A percentile compares a stretch with the other conserved stretches of the same genome.
phyloP scores from a whole-genome alignment of 2,113 vertebrate species.

The Mobula hypostoma region DNA sequence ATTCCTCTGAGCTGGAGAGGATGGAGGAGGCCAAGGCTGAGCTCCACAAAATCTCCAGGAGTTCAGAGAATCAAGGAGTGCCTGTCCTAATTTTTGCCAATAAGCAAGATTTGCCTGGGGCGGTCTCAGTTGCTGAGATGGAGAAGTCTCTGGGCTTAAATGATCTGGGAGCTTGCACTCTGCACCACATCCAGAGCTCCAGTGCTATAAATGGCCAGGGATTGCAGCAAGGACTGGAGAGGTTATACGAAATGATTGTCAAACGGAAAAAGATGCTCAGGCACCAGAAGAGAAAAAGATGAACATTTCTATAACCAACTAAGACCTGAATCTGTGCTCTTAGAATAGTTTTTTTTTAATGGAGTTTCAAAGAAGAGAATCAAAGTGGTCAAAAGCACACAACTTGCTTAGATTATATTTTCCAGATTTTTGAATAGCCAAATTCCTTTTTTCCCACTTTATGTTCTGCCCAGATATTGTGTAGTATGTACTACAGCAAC shows the following conservation, averaged over 20 bases:
- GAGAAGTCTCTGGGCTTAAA: conserved; percentile 71
- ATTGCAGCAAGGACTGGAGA: conserved; percentile 72
- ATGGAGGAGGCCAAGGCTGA: conserved; percentile 84
- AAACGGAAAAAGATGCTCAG: conserved; percentile 73
- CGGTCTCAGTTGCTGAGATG: conserved; percentile 62
- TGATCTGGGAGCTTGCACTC: conserved; percentile 64
- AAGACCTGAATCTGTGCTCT: background rate
- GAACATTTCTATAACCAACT: conserved; percentile 44
- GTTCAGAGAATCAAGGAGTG: conserved; percentile 78
- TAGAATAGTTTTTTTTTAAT: background rate
- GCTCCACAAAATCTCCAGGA: conserved; percentile 74
- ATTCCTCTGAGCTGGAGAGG: conserved; percentile 69
- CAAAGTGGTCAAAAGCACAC: conserved; percentile 24
- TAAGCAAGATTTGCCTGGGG: conserved; percentile 73
- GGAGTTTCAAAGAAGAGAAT: background rate
- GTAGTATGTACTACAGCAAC: background rate
- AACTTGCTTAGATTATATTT: background rate
- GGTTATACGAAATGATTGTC: conserved; percentile 81
- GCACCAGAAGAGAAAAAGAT: conserved; percentile 67
- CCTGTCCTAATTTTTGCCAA: conserved; percentile 78
- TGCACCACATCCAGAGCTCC: conserved; percentile 76
- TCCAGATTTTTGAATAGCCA: background rate
- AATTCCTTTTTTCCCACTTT: background rate
- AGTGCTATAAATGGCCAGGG: conserved; percentile 77
- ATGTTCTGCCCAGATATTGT: background rate